Base-by-base conservation (phyloP, 2,797 vertebrate genomes). In the Prunella strophiata region DNA sequence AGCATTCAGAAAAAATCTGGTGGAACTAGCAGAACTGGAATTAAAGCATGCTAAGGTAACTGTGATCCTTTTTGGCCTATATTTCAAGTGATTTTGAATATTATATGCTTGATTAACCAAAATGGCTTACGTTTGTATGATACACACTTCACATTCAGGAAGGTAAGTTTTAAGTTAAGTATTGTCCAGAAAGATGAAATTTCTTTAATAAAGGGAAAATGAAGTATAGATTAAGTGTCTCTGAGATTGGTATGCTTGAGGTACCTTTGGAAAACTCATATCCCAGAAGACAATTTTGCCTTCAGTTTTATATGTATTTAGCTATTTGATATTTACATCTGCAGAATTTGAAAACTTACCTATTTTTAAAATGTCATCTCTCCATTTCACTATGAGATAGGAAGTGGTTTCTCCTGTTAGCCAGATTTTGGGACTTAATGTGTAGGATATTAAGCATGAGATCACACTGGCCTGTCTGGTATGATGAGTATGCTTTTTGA, bases 21-120 rank as follows among this genome's bases (percentile, higher is more conserved):
- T 99, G 98, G 99, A 99, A 97, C 98, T 99, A 96, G 99, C 99
- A 45, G 99, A 99, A 98, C 98, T 99, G 98, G 99, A 99, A 98
- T 98, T 99, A 83, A 99, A 99, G 97, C 99, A 99, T 93, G 99
- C 99, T 78, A 99, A 99, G 99, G 99, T 99, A 97, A 84, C 73
- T 61, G 22, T 52, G 67, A 52, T 68, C 32, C 5, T 50, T 86
- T 94, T 66, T 72, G 79, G 34, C 27, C 45, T 82, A 3, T 54
- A 34, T 85, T 89, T 91, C 62, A 79, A 42, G 23, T 54, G 27
- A 81, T 81, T 81, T 79, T 85, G 50, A 71, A 16, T 75, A 62
- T 68, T 75, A 18, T 7, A 62, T 81, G 36, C 43, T 80, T 72
- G 34, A 47, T 80, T 73, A 88, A 75, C 47, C 16, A 9, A 63